These are phyloP conservation scores for Cryptus viduatorius DNA, from an alignment of 2,888 invertebrate genomes.

Conservation along the genomic window DNA sequence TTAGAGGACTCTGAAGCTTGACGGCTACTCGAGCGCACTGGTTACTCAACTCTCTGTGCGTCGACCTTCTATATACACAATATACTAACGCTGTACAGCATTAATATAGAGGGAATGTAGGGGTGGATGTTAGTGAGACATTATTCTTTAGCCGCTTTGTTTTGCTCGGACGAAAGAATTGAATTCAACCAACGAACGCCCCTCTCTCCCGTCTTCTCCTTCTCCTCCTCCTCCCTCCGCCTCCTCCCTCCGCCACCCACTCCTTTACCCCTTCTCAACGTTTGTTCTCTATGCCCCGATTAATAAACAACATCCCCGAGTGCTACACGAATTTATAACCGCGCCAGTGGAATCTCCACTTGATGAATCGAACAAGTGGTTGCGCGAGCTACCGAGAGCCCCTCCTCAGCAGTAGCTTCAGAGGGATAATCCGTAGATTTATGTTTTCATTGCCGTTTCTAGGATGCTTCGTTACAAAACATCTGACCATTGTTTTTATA, in stretches of 20 bases:
- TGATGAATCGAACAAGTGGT: conserved; percentile 69
- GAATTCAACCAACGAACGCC: background rate
- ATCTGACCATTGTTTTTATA: conserved; percentile 26
- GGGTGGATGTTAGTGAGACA: background rate
- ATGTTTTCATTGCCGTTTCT: conserved; percentile 54
- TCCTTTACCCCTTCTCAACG: background rate
- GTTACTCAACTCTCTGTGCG: conserved; percentile 1
- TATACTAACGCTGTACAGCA: background rate
- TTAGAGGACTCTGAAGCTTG: conserved; percentile 44
- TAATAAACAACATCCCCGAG: conserved; percentile 48
- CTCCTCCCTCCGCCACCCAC: background rate
- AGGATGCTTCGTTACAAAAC: conserved; percentile 30
- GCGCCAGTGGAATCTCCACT: conserved; percentile 58
- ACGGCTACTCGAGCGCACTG: conserved; percentile 11
- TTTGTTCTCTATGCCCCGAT: conserved; percentile 40
- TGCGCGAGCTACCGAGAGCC: conserved; percentile 36
- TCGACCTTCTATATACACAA: background rate
- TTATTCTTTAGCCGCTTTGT: background rate
- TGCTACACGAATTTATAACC: conserved; percentile 62
- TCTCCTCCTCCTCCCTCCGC: too few relatives aligned
- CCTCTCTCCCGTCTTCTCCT: too few relatives aligned
- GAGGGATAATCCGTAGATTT: conserved; percentile 62
- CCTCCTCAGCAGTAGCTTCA: conserved; percentile 33
- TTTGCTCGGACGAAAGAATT: conserved; percentile 29
- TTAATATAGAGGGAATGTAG: conserved; percentile 1